Percentiles rank a stretch among this genome's conserved stretches.
These are phyloP conservation scores for Bombylius discolor DNA, from an alignment of 2,888 invertebrate genomes.

Conservation along the genomic window DNA sequence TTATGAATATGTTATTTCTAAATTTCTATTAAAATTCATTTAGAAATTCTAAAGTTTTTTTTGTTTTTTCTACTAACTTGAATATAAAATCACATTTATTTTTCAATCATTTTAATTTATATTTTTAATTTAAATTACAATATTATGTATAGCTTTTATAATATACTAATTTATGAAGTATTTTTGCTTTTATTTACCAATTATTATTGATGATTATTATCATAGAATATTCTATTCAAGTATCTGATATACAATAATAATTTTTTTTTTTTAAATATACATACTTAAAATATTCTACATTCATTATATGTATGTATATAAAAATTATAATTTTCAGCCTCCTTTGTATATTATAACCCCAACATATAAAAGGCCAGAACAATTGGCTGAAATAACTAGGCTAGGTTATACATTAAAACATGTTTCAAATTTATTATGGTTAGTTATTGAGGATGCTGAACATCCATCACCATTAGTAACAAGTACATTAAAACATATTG, in stretches of 20 bases:
- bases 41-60: too few relatives aligned
- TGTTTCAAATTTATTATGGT: slow-evolving; percentile 55
- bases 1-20: too few relatives aligned
- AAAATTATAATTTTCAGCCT: slow-evolving; percentile 23
- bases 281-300: too few relatives aligned
- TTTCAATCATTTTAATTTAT: too few relatives aligned
- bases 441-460: slow-evolving; percentile 58
- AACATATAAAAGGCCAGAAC: slow-evolving; percentile 60
- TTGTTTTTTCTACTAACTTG: too few relatives aligned
- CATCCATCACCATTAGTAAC: slow-evolving; percentile 39
- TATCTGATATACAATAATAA: neutral
- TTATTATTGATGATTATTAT: neutral
- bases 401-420: slow-evolving; percentile 56
- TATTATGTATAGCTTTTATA: too few relatives aligned
- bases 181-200: too few relatives aligned
- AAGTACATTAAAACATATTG: slow-evolving; percentile 39
- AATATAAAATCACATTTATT: too few relatives aligned
- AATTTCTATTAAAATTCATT: too few relatives aligned
- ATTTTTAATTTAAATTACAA: too few relatives aligned
- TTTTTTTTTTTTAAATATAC: neutral
- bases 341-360: slow-evolving; percentile 59
- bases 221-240: neutral
- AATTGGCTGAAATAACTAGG: slow-evolving; percentile 66
- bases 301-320: too few relatives aligned
- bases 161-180: too few relatives aligned